phyloP scores from a whole-genome alignment of 2,113 vertebrate genomes.

The Sula dactylatra region DNA sequence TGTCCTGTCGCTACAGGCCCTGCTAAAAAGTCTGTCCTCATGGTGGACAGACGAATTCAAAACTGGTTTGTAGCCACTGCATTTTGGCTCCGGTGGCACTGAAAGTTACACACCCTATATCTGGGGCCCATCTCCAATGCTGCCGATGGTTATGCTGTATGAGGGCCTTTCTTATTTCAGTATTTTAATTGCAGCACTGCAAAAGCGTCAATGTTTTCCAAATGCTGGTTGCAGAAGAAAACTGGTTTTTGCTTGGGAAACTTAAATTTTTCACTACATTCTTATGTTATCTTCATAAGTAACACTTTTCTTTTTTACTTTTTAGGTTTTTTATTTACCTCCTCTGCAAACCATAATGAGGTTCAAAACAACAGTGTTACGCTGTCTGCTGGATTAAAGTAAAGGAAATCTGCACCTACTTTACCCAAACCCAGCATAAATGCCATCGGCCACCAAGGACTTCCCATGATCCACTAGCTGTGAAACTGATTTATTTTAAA shows the following conservation, averaged over 20 bases:
- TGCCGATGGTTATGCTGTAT: no score
- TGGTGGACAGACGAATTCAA: neutral
- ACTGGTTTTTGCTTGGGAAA: neutral
- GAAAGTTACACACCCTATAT: no score
- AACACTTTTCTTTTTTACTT: neutral
- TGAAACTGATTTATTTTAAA: neutral
- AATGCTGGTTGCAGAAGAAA: neutral
- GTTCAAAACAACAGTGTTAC: neutral
- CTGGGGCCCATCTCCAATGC: neutral
- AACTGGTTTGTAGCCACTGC: neutral
- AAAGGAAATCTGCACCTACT: neutral
- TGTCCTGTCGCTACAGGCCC: fast-evolving
- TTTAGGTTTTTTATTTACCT: neutral
- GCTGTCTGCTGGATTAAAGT: neutral
- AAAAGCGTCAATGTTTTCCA: neutral
- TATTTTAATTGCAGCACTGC: neutral
- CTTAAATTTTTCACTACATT: neutral
- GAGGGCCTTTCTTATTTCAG: neutral
- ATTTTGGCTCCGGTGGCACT: neutral
- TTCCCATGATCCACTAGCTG: neutral
- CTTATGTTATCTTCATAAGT: neutral
- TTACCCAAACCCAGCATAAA: neutral
- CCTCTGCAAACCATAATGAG: neutral
- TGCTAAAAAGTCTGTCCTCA: neutral
- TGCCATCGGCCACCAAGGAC: neutral